These are phyloP conservation scores for Hyperoplus lanceolatus DNA, from an alignment of 2,797 vertebrate species.

Conservation along the genomic window DNA sequence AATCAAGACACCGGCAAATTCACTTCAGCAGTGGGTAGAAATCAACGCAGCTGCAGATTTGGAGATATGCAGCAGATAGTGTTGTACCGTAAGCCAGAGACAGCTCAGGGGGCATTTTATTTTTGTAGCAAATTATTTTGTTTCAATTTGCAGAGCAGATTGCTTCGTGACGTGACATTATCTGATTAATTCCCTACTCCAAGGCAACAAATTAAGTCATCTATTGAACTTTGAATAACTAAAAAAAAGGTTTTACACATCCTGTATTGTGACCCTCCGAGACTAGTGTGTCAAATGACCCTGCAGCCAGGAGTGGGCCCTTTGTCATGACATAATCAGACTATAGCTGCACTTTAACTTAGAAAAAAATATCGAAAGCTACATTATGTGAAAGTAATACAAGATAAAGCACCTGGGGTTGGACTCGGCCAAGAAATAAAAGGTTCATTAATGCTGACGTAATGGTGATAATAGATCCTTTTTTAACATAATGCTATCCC, in stretches of 20 bases:
- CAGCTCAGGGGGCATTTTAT: slow-evolving; percentile 6
- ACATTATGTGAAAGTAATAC: slow-evolving; percentile 23
- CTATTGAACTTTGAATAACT: slow-evolving; percentile 48
- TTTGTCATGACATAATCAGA: slow-evolving; percentile 56
- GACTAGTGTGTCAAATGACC: slow-evolving; percentile 53
- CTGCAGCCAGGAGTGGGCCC: slow-evolving; percentile 34
- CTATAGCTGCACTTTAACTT: slow-evolving; percentile 46
- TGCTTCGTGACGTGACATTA: slow-evolving; percentile 44
- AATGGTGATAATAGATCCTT: slow-evolving; percentile 41
- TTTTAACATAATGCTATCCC: slow-evolving; percentile 40
- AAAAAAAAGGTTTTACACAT: slow-evolving; percentile 26
- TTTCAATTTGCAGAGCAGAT: slow-evolving; percentile 53
- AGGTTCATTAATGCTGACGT: slow-evolving; percentile 49
- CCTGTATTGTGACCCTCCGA: slow-evolving; percentile 34
- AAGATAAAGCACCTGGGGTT: slow-evolving; percentile 33
- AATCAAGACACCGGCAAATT: slow-evolving; percentile 33
- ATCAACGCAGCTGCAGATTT: slow-evolving; percentile 29
- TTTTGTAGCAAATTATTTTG: slow-evolving; percentile 42
- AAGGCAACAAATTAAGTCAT: slow-evolving; percentile 58
- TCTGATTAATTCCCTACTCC: slow-evolving; percentile 53
- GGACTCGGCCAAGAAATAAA: slow-evolving; percentile 42
- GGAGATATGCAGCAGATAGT: background rate
- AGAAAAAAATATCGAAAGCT: slow-evolving; percentile 46
- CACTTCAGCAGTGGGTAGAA: slow-evolving; percentile 11
- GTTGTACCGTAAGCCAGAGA: slow-evolving; percentile 3